These are phyloP conservation scores for Vidua chalybeata DNA, from an alignment of 2,113 vertebrate species.

Conservation along the genomic window DNA sequence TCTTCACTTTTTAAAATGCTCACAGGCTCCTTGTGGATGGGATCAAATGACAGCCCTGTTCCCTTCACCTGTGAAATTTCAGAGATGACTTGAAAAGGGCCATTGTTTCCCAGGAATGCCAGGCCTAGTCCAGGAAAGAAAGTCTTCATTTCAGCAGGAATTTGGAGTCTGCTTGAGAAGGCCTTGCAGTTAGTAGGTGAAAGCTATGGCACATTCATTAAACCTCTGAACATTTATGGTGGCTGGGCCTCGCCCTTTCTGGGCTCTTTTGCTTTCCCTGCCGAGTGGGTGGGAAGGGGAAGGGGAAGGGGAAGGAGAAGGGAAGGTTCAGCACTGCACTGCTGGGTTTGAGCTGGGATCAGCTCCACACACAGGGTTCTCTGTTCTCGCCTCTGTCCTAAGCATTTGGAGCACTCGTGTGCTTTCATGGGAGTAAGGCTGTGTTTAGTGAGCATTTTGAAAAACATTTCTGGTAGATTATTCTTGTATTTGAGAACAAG, in stretches of 20 bases:
- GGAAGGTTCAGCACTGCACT: slow-evolving; percentile 21
- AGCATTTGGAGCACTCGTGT: slow-evolving; percentile 29
- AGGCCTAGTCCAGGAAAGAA: slow-evolving; percentile 85
- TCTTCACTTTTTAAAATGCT: slow-evolving; percentile 72
- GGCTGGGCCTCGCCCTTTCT: slow-evolving; percentile 10
- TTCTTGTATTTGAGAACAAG: slow-evolving; percentile 23
- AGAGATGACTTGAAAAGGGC: slow-evolving; percentile 89
- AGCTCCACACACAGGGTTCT: slow-evolving; percentile 58
- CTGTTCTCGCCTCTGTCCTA: slow-evolving; percentile 56
- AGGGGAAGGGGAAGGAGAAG: slow-evolving; percentile 17
- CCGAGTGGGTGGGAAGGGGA: neutral
- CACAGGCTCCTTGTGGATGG: slow-evolving; percentile 68
- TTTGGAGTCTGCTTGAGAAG: slow-evolving; percentile 92
- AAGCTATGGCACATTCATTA: slow-evolving; percentile 72
- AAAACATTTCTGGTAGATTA: slow-evolving; percentile 48
- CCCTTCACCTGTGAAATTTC: slow-evolving; percentile 97
- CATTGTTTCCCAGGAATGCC: slow-evolving; percentile 97
- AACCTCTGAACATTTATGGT: slow-evolving; percentile 53
- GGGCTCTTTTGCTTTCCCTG: slow-evolving; percentile 3
- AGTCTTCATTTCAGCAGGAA: slow-evolving; percentile 93
- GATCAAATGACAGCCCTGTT: slow-evolving; percentile 85
- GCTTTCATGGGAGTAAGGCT: slow-evolving; percentile 45
- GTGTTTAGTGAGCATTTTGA: slow-evolving; percentile 44
- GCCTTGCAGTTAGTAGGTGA: slow-evolving; percentile 75
- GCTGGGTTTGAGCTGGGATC: neutral